Base-by-base conservation (phyloP, 1,140 invertebrate genomes). In the Acromyrmex heyeri region DNA sequence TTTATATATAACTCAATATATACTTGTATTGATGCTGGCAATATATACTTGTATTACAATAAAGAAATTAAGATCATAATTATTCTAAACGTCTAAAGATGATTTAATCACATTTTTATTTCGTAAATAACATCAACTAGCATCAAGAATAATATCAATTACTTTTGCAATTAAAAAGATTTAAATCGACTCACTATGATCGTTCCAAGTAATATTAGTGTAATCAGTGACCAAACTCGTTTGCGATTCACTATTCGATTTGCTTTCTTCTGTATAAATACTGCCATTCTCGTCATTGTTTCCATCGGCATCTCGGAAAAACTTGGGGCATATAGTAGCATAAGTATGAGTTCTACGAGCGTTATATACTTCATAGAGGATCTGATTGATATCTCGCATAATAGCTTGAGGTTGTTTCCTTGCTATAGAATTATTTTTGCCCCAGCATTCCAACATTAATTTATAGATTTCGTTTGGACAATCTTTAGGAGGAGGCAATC, bases 371-470 rank as follows among this genome's bases (percentile, higher is more conserved):
- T 97, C 96, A 92, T 98, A 97, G 48, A 97, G 93, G 91, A 98
- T 96, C 93, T 98, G 97, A 94, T 98, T 97, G 64, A 98, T 97
- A 95, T 98, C 97, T 95, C 98, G 96, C 96, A 98, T 97, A 87
- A 98, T 97, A 61, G 97, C 97, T 94, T 98, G 98, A 62, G 98
- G 97, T 87, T 97, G 96, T 93, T 97, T 97, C 16, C 97, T 95
- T 24, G 95, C 94, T 44, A 97, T 96, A 3, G n/a, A 48, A 69
- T 97, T 97, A 91, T 98, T 96, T 27, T 96, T 93, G 81, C 97
- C 96, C 99, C 99, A 99, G 91, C 99, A 99, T 90, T 98, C 97
- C 21, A 95, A 94, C 96, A 99, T 99, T 27, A 99, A 95, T 86
- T 96, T 95, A 94, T 98, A 99, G 67, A 99, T 97, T 91, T 98